Conservation (phyloP, 2,888 invertebrate species). For the Rotaria magnacalcarata region DNA sequence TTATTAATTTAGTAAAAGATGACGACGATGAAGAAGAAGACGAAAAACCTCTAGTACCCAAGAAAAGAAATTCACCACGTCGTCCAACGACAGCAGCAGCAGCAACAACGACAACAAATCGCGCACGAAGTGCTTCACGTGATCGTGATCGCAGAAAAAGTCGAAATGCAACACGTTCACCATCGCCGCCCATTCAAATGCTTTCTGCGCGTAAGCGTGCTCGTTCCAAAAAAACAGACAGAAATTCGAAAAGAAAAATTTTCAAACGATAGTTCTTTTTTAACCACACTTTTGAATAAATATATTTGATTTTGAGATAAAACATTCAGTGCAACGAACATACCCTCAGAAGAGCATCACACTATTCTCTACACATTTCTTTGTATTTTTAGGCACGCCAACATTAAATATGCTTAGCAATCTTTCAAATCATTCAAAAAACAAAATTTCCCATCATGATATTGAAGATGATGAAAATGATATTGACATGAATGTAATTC, state of each 20-base stretch:
- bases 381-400: neutral
- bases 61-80: neutral
- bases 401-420: neutral
- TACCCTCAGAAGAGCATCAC: too few species aligned
- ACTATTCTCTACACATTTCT: too few species aligned
- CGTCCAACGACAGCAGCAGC: neutral
- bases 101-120: neutral
- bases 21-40: neutral
- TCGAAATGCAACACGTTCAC: slow-evolving; percentile 1
- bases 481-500: neutral
- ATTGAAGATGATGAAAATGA: slow-evolving; percentile 14
- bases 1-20: neutral
- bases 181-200: slow-evolving; percentile 16
- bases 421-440: neutral
- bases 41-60: neutral
- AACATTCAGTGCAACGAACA: too few species aligned
- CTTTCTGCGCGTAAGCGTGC: slow-evolving; percentile 28
- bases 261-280: neutral
- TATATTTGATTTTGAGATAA: neutral
- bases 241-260: neutral
- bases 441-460: neutral
- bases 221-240: neutral
- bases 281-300: neutral
- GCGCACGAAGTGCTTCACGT: slow-evolving; percentile 27
- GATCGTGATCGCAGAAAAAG: neutral